Conservation (phyloP, 2,113 vertebrate species). For the Eudyptes chrysolophus region DNA sequence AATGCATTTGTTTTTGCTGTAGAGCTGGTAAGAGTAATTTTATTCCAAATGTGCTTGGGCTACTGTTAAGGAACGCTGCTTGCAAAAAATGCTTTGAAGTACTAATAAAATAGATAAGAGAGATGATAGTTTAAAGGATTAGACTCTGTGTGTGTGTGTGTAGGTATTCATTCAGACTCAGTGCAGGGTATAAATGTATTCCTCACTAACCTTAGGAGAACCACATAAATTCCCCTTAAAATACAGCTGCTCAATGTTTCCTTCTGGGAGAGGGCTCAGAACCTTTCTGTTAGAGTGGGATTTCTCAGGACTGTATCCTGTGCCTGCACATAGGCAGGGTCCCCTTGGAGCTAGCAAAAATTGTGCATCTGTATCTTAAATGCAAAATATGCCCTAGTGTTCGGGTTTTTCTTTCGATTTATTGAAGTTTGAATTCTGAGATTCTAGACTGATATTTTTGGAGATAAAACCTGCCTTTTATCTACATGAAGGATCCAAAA, state of each 20-base stretch:
- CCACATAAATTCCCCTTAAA: neutral
- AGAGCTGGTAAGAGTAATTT: neutral
- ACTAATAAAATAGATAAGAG: neutral
- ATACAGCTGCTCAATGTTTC: neutral
- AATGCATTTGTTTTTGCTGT: neutral
- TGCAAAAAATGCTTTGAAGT: slow-evolving; percentile 11
- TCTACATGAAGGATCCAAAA: neutral
- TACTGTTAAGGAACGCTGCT: neutral
- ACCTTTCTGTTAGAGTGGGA: neutral
- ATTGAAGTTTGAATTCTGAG: neutral
- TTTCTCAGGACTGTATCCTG: neutral
- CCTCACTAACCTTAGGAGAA: neutral
- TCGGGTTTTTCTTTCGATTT: neutral
- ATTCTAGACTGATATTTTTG: neutral
- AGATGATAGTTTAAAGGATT: neutral
- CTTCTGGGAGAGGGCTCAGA: neutral
- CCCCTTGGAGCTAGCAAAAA: neutral
- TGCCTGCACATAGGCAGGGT: neutral
- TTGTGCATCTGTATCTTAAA: neutral
- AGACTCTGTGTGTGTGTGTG: neutral
- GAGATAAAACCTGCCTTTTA: neutral
- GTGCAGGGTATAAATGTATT: neutral
- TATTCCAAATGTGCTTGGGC: neutral
- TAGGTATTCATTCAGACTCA: neutral
- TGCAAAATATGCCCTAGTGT: neutral